Evolutionary conservation across 2,797 vertebrate genomes (phyloP).

Genomic region (Sebastes nivosus): DNA sequence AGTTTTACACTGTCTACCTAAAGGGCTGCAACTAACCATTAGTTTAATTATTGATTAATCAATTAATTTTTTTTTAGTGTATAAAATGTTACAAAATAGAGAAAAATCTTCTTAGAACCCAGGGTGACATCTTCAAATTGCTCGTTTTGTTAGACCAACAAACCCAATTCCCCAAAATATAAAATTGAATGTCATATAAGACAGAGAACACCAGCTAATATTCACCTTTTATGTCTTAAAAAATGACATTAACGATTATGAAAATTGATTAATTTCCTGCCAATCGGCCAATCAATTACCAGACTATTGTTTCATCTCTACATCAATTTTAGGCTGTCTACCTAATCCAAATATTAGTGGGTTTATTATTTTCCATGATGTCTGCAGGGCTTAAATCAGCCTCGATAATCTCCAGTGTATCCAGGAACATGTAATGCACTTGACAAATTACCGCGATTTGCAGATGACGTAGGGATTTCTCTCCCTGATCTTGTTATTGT

Average conservation of each 20-base stretch:
- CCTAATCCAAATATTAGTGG: constrained; percentile 5
- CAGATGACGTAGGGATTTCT: constrained; percentile 60
- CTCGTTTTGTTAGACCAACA: background rate
- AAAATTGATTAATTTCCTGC: background rate
- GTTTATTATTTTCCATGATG: constrained; percentile 15
- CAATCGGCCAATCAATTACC: background rate
- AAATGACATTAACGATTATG: accelerated
- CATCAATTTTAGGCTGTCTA: background rate
- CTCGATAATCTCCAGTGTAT: constrained; percentile 9
- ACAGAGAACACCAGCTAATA: background rate
- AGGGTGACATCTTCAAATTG: background rate
- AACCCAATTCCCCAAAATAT: background rate
- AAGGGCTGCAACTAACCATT: background rate
- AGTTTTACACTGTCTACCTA: background rate
- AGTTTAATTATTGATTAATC: too few relatives aligned
- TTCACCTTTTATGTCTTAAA: background rate
- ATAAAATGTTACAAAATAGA: background rate
- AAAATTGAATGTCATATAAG: background rate
- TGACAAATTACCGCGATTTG: constrained; percentile 33
- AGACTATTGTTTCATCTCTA: background rate
- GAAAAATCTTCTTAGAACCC: background rate
- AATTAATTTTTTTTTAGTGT: too few relatives aligned
- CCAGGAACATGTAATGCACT: constrained; percentile 21
- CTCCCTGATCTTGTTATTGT: constrained; percentile 61
- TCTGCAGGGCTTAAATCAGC: constrained; percentile 25